A percentile compares a stretch with the other conserved stretches of the same genome.
Conservation (phyloP, 2,113 vertebrate genomes). For the Petaurus breviceps region DNA sequence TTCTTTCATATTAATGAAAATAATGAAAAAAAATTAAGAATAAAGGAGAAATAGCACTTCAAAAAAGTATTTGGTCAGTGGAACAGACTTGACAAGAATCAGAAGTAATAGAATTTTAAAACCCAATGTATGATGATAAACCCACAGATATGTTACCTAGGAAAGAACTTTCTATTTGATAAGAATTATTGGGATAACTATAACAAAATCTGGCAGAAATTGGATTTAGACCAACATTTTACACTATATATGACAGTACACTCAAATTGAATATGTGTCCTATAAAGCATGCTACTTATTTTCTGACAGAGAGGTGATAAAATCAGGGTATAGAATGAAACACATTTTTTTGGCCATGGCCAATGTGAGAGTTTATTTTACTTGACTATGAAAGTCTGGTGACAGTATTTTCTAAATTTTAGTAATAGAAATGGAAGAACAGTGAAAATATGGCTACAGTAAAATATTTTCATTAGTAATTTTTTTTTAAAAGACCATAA, state of each 20-base stretch:
- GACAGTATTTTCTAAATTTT: constrained; percentile 36
- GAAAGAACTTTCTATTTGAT: neutral
- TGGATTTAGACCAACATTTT: neutral
- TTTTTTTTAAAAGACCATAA: constrained; percentile 29
- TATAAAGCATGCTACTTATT: neutral
- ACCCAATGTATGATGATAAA: neutral
- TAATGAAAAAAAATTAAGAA: neutral
- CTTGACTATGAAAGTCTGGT: neutral
- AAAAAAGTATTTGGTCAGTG: neutral
- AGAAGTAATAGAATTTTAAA: neutral
- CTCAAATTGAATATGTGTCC: neutral
- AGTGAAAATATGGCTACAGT: neutral
- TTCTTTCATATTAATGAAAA: neutral
- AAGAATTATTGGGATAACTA: neutral
- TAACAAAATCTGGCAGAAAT: neutral
- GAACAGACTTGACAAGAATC: neutral
- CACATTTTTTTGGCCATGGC: neutral
- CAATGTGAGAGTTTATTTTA: neutral
- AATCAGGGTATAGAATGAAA: neutral
- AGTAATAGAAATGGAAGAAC: constrained; percentile 18
- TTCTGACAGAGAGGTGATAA: neutral
- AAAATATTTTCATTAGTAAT: neutral
- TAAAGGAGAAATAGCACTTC: neutral
- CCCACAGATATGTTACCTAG: neutral
- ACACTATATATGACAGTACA: neutral